Base-by-base conservation (phyloP, 2,113 vertebrate genomes). In the Genyomyrus donnyi region DNA sequence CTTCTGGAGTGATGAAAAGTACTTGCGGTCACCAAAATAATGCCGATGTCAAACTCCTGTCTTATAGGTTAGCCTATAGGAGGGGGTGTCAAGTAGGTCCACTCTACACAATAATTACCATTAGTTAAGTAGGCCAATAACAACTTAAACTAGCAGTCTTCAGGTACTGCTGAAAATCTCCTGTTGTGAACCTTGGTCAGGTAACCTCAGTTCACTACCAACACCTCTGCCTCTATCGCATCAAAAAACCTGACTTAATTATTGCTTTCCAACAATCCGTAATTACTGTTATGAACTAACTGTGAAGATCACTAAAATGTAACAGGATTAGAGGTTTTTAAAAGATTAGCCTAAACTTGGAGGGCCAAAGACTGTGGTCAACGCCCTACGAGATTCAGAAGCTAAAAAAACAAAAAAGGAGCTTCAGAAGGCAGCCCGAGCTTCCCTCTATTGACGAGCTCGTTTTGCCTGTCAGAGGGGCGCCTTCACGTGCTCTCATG, bases 291-390 rank as follows among this genome's bases (percentile, higher is more conserved):
- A 58, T n/a, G 31, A 93, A 92, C 93, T 94, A 93, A 92, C 93
- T 94, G 92, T 92, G 90, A 93, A 94, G 93, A 95, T 94, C 91
- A 92, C 90, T 94, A 94, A 95, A 94, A 95, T 92, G 93, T 93
- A 93, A 90, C 92, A 86, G 95, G 95, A 96, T 96, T 96, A 96
- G 93, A 90, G 95, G 96, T 96, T 95, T 96, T 80, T 94, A 92
- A 90, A 93, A 94, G 88, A 95, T 96, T 95, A 96, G 93, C 93
- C 89, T 2, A 88, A 94, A 94, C 93, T 94, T 95, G 95, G 95
- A 95, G 96, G 89, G 58, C 91, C 31, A 35, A 86, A 90, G 94
- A 94, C 93, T 94, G 19, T 15, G 88, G 24, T 85, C 27, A 39
- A 62, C 8, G 45, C 39, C 89, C 77, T 85, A 10, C 15, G 39